Evolutionary conservation across 2,113 vertebrate genomes (phyloP).

Genomic region (Corynorhinus townsendii): DNA sequence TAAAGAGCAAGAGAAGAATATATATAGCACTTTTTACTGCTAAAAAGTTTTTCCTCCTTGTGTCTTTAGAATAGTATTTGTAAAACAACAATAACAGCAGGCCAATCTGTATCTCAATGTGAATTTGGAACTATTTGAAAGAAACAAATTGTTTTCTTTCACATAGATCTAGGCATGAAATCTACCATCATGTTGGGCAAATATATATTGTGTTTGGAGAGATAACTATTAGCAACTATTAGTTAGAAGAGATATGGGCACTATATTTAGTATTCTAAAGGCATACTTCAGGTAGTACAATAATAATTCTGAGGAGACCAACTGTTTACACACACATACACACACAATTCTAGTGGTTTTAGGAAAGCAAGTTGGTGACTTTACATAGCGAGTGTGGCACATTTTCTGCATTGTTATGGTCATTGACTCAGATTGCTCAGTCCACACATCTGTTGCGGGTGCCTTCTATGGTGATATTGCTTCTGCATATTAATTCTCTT

Average conservation of each 20-base stretch:
- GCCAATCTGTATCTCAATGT: neutral
- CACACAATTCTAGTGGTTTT: constrained; percentile 46
- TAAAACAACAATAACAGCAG: neutral
- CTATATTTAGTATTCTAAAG: constrained; percentile 69
- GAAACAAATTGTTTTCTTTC: neutral
- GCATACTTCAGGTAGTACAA: constrained; percentile 64
- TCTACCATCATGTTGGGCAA: constrained; percentile 61
- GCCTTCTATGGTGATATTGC: constrained; percentile 62
- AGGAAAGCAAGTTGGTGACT: constrained; percentile 47
- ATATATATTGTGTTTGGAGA: constrained; percentile 54
- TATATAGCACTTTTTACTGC: constrained; percentile 25
- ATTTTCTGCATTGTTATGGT: constrained; percentile 71
- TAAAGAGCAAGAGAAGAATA: constrained; percentile 64
- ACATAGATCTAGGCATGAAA: constrained; percentile 18
- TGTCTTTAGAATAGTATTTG: constrained; percentile 71
- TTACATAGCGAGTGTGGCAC: constrained; percentile 51
- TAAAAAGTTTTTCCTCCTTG: constrained; percentile 58
- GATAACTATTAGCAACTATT: constrained; percentile 35
- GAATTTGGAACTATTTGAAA: neutral
- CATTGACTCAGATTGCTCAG: constrained; percentile 67
- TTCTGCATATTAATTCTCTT: constrained; percentile 72
- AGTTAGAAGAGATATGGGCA: constrained; percentile 40
- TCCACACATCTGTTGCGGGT: constrained; percentile 65
- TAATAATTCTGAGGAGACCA: constrained; percentile 68
- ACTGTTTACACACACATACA: constrained; percentile 49